Evolutionary conservation across 2,113 vertebrate species (phyloP), one percentile per base, ranked within the genome.

Genomic region (Siniperca chuatsi): DNA sequence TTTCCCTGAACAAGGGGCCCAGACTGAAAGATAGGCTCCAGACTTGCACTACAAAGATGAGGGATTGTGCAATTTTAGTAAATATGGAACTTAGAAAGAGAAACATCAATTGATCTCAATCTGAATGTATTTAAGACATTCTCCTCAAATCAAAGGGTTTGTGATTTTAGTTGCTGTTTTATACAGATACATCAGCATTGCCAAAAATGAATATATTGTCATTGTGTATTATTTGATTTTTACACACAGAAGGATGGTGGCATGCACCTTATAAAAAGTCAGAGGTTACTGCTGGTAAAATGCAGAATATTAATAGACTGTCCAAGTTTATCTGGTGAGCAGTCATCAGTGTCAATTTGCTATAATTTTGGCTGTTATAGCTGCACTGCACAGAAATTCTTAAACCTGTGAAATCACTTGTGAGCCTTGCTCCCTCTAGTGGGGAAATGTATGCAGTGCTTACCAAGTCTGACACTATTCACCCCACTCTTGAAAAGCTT

Each of bases 381-480:
- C 11, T 35, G 3, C 16, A 35, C 20, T 37, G 42, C 29, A 65
- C 20, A 2, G 20, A 35, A 2, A n/a, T 37, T 42, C 6, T 10
- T 58, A 13, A 37, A 42, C 23, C 33, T 74, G 40, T 40, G 18
- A 50, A 46, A 44, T 57, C 29, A 13, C 7, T 8, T 25, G 52
- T 62, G 58, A 79, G 37, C 50, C 13, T 62, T 69, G 71, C 83
- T 15, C 5, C 87, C 83, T 82, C 91, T 92, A 46, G 78, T 89
- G 91, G 89, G 61, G 10, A 77, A 80, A 82, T 61, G 10, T 13
- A 3, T 75, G 46, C 33, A 73, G 25, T 75, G 44, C 55, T 9
- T 9, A 55, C 8, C 60, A 4, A 55, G 2, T 1, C 5, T 57
- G 37, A 3, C 29, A 9, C 64, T 57, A 1, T 52, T 16, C 44